Percentiles rank a stretch among this genome's conserved stretches.
Evolutionary conservation across 2,797 vertebrate genomes (phyloP).

Genomic region (Acrocephalus scirpaceus): DNA sequence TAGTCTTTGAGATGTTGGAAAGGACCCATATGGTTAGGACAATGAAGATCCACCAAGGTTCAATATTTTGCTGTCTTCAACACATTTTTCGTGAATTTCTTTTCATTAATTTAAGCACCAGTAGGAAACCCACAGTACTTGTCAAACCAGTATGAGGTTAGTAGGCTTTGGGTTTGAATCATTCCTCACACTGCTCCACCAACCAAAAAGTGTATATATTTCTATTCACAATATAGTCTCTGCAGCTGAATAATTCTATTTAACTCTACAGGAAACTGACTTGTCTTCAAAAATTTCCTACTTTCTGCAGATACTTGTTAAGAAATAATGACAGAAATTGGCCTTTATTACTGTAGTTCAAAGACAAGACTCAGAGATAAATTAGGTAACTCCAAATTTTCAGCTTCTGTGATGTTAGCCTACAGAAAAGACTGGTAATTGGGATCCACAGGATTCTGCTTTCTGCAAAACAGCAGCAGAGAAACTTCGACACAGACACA

Average conservation of each 20-base stretch:
- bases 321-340: conserved; percentile 61
- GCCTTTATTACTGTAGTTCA: conserved; percentile 36
- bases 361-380: conserved; percentile 51
- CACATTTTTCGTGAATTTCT: neutral
- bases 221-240: neutral
- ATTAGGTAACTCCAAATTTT: conserved; percentile 45
- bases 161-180: neutral
- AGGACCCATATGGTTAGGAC: neutral
- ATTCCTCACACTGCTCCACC: neutral
- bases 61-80: conserved; percentile 37
- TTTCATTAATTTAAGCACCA: conserved; percentile 55
- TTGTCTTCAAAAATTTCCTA: conserved; percentile 41
- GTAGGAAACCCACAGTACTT: conserved; percentile 8
- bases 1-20: conserved; percentile 20
- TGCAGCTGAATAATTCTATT: conserved; percentile 47
- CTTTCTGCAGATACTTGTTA: conserved; percentile 39
- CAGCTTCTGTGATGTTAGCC: conserved; percentile 5
- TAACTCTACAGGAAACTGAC: conserved; percentile 43
- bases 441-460: conserved; percentile 25
- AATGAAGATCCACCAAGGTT: neutral
- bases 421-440: conserved; percentile 24
- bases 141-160: neutral
- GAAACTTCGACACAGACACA: neutral
- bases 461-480: neutral
- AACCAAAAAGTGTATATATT: neutral